These are phyloP conservation scores for Gnathonemus longibarbis DNA, from an alignment of 2,113 vertebrate genomes.

Conservation along the genomic window DNA sequence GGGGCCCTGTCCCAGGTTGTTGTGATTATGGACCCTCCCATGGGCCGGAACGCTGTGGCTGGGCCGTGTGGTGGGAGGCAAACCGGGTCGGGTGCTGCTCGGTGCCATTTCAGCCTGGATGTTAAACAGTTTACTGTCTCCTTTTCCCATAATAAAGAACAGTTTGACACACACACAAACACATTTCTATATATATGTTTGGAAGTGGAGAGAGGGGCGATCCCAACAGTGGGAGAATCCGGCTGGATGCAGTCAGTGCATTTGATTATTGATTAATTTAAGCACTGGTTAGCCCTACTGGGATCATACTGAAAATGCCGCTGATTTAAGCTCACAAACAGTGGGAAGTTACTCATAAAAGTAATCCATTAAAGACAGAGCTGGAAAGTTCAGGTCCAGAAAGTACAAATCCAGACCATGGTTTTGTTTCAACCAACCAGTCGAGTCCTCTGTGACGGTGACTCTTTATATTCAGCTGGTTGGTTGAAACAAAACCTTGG, in stretches of 20 bases:
- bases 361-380: too few relatives aligned
- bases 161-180: background rate
- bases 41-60: background rate
- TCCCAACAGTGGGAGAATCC: background rate
- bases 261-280: background rate
- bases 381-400: too few relatives aligned
- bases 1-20: background rate
- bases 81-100: background rate
- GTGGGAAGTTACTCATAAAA: background rate
- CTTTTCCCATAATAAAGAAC: background rate
- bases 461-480: too few relatives aligned
- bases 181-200: background rate
- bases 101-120: background rate
- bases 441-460: too few relatives aligned
- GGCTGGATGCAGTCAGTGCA: background rate
- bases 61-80: background rate
- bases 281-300: background rate
- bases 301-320: background rate
- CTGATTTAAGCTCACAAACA: background rate
- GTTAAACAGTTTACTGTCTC: slow-evolving; percentile 8
- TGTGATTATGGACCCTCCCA: slow-evolving; percentile 24
- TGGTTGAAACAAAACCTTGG: too few relatives aligned
- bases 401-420: too few relatives aligned
- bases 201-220: background rate
- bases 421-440: too few relatives aligned